These are phyloP conservation scores for Parotia lawesii DNA, from an alignment of 2,113 vertebrate species.

Conservation along the genomic window DNA sequence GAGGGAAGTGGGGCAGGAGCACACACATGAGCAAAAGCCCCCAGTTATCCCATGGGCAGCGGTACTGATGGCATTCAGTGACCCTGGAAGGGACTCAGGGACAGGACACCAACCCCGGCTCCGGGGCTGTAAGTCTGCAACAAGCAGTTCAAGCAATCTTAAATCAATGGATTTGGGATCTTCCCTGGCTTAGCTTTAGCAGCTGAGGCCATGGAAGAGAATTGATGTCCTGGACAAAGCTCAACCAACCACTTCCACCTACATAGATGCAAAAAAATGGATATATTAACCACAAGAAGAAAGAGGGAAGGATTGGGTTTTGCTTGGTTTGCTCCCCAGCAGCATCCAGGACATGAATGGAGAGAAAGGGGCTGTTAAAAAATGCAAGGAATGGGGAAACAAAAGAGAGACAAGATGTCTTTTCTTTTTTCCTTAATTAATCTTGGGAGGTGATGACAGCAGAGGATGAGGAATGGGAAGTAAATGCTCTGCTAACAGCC, in stretches of 20 bases:
- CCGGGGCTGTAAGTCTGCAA: background rate
- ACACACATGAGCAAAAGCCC: background rate
- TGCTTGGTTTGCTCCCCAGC: constrained; percentile 7
- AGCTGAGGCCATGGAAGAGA: background rate
- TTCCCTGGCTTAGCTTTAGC: background rate
- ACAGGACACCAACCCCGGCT: background rate
- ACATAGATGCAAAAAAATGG: background rate
- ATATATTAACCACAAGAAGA: background rate
- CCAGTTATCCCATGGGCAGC: fast-evolving
- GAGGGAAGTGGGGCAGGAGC: background rate
- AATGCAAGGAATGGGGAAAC: background rate
- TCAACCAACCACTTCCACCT: background rate
- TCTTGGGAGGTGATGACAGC: constrained; percentile 62
- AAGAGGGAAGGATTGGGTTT: background rate
- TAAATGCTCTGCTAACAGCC: constrained; percentile 71
- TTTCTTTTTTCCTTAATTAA: constrained; percentile 67
- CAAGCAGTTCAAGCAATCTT: fast-evolving
- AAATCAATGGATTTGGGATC: background rate
- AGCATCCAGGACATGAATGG: background rate
- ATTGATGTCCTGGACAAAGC: constrained; percentile 6
- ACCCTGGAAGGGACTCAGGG: background rate
- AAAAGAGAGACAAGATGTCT: constrained; percentile 47
- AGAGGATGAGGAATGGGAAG: constrained; percentile 66
- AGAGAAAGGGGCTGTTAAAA: background rate
- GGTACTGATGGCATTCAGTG: fast-evolving